Percentiles rank a stretch among this genome's conserved stretches.
Evolutionary conservation across 2,797 vertebrate genomes (phyloP).

Genomic region (Rhinatrema bivittatum): DNA sequence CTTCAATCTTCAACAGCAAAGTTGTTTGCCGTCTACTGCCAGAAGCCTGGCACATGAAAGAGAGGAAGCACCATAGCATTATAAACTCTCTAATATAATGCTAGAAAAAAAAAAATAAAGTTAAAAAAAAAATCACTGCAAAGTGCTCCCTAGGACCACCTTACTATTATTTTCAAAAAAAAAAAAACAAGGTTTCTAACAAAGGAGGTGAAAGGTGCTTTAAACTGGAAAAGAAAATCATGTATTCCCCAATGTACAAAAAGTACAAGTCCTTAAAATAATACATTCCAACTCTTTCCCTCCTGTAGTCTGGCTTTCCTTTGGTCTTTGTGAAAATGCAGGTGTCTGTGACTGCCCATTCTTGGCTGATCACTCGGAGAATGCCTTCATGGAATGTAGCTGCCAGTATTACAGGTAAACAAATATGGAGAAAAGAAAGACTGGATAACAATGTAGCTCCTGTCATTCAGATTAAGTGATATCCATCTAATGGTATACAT

Average conservation of each 20-base stretch:
- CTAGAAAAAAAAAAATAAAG: too few species aligned
- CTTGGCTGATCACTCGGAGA: fast-evolving
- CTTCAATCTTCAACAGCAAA: too few species aligned
- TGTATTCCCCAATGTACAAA: too few species aligned
- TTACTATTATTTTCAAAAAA: too few species aligned
- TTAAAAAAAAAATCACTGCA: too few species aligned
- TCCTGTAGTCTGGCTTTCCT: background rate
- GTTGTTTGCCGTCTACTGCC: too few species aligned
- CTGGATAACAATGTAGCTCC: fast-evolving
- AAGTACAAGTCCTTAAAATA: background rate
- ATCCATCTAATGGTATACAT: background rate
- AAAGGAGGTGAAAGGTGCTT: background rate
- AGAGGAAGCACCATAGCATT: too few species aligned
- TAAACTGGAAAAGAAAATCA: background rate
- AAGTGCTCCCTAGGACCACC: too few species aligned
- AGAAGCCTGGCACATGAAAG: too few species aligned
- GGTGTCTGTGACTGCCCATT: background rate
- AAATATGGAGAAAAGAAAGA: background rate
- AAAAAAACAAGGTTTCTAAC: background rate
- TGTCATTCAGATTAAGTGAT: background rate
- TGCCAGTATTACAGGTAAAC: background rate
- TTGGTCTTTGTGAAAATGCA: background rate
- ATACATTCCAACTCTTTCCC: too few species aligned
- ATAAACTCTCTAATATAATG: too few species aligned
- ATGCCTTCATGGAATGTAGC: background rate